phyloP scores from a whole-genome alignment of 2,797 vertebrate species.

The Hoplostethus mediterraneus region DNA sequence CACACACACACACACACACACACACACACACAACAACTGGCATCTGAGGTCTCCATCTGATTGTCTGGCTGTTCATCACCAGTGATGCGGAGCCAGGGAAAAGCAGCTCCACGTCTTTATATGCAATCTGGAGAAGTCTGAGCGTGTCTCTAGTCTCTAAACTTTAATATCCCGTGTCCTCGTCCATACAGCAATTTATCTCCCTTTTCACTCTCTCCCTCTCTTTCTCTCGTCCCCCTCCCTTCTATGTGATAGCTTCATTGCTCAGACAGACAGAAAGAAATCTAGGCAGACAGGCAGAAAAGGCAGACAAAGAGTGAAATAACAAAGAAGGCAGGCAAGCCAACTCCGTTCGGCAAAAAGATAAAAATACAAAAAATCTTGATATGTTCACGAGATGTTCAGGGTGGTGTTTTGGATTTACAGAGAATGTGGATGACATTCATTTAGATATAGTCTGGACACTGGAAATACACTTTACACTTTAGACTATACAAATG shows the following conservation, averaged over 20 bases:
- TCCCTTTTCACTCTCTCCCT: background rate
- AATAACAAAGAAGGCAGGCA: background rate
- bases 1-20: conserved; percentile 38
- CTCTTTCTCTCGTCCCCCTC: background rate
- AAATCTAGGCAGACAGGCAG: background rate
- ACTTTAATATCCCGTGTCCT: conserved; percentile 4
- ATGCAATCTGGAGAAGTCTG: background rate
- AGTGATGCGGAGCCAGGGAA: conserved; percentile 2
- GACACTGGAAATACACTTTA: too few species aligned
- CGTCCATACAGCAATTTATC: background rate
- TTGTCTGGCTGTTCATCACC: background rate
- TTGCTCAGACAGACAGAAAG: background rate
- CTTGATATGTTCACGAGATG: too few species aligned
- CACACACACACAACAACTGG: conserved; percentile 11
- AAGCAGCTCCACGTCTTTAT: background rate
- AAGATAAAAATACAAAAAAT: too few species aligned
- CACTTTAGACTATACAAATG: too few species aligned
- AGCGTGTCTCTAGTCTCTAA: conserved; percentile 2
- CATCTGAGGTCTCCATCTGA: background rate
- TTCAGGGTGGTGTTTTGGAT: too few species aligned
- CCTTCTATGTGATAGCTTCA: conserved; percentile 4
- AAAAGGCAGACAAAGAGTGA: conserved; percentile 22
- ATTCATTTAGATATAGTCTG: too few species aligned
- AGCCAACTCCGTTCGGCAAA: too few species aligned
- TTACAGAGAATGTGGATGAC: too few species aligned